Percentiles rank a stretch among this genome's conserved stretches.
Evolutionary conservation across 2,888 invertebrate species (phyloP).

Genomic region (Drosophila nr. fundita): DNA sequence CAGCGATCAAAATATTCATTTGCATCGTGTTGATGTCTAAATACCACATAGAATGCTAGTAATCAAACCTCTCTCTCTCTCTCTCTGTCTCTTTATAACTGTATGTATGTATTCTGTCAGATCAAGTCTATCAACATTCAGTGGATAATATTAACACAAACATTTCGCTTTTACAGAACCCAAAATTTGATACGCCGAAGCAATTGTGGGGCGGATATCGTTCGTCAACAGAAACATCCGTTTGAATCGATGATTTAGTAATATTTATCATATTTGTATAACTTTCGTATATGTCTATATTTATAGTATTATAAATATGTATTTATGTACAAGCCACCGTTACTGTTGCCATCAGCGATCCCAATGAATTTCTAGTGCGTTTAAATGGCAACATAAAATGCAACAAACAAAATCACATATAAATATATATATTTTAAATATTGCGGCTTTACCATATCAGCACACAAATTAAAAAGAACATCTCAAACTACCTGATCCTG

Average conservation of each 20-base stretch:
- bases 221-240: constrained; percentile 83
- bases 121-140: constrained; percentile 2
- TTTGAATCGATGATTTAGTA: constrained; percentile 81
- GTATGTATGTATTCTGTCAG: constrained; percentile 46
- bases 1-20: constrained; percentile 39
- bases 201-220: constrained; percentile 82
- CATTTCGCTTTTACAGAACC: constrained; percentile 77
- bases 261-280: constrained; percentile 35
- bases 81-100: not conserved
- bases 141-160: constrained; percentile 35
- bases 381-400: constrained; percentile 45
- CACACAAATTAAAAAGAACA: constrained; percentile 36
- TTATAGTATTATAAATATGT: constrained; percentile 45
- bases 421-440: constrained; percentile 21
- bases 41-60: constrained; percentile 43
- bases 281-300: constrained; percentile 41
- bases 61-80: constrained; percentile 24
- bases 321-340: constrained; percentile 57
- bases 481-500: constrained; percentile 35
- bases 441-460: constrained; percentile 66
- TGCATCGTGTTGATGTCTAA: constrained; percentile 61
- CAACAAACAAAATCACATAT: constrained; percentile 8
- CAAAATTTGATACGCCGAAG: constrained; percentile 82
- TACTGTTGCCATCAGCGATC: constrained; percentile 39
- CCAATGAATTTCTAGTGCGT: constrained; percentile 35